Base-by-base conservation (phyloP, 2,113 vertebrate genomes). In the Gavia stellata region DNA sequence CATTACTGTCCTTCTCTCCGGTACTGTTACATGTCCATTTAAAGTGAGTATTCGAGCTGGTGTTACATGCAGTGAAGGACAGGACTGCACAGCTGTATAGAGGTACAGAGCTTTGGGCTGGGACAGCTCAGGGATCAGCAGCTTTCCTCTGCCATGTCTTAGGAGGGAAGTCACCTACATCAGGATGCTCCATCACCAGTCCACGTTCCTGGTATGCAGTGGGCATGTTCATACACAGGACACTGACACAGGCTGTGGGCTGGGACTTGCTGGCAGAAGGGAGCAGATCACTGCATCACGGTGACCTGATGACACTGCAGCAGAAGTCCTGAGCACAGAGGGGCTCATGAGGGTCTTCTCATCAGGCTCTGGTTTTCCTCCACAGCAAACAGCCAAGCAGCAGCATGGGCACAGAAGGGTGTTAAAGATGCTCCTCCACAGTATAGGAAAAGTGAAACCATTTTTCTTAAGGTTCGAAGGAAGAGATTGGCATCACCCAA, bases 61-160 rank as follows among this genome's bases (percentile, higher is more conserved):
- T 2, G 5, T 20, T 36, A 20, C 20, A 19, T 5, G 9, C 24
- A 68, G 25, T 15, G 40, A 75, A 70, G 62, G 13, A 14, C 23
- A 6, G 5, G 52, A 49, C 47, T 40, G n/a, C 38, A 23, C 20
- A 92, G 4, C 14, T 0, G 0, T 5, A 4, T 4, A 20, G 12
- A 86, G 18, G 17, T 56, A 9, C 17, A 49, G 45, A 61, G 4
- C 16, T 81, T 77, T n/a, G 13, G 44, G 33, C 45, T 86, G 42
- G 20, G n/a, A 36, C 33, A 42, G 34, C 59, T 58, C 42, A 28
- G 31, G 11, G 21, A 21, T 63, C 18, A 52, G 12, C 1, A 7
- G 2, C 16, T 85, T 67, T 87, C 34, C 5, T 59, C 70, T 87
- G 28, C 24, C 14, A 3, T 24, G 18, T 53, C 77, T 84, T n/a